Evolutionary conservation across 2,888 invertebrate genomes (phyloP).

Genomic region (Himalopsyche kuldschensis): DNA sequence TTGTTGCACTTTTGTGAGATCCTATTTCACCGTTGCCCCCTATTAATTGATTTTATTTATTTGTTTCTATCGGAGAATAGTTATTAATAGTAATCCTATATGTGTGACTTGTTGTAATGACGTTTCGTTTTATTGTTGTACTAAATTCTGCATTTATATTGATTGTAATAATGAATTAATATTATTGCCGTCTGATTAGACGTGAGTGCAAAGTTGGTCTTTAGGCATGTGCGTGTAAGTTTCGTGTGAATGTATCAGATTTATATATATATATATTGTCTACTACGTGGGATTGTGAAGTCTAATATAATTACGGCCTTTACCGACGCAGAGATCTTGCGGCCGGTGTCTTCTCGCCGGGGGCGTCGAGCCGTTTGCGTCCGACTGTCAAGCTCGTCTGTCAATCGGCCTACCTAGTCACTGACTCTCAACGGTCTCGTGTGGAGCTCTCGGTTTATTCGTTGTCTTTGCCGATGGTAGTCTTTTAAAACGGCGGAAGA

Average conservation of each 20-base stretch:
- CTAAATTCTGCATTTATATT: conserved; percentile 4
- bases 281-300: not conserved
- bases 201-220: not conserved
- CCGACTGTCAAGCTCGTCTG: not conserved
- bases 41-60: not conserved
- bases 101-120: not conserved
- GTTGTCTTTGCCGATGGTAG: not conserved
- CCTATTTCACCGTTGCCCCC: not conserved
- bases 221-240: not conserved
- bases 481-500: not conserved
- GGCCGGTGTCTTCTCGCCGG: no score
- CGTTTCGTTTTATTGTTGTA: not conserved
- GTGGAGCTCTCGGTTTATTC: not conserved
- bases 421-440: not conserved
- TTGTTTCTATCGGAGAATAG: not conserved
- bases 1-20: not conserved
- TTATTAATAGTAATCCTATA: not conserved
- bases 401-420: not conserved
- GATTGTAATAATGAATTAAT: not conserved
- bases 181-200: not conserved
- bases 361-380: not conserved
- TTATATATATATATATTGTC: not conserved
- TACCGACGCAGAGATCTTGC: not conserved
- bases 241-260: not conserved
- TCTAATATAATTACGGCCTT: not conserved